Evolutionary conservation across 2,888 invertebrate genomes (phyloP).

Genomic region (Polyploca ridens): DNA sequence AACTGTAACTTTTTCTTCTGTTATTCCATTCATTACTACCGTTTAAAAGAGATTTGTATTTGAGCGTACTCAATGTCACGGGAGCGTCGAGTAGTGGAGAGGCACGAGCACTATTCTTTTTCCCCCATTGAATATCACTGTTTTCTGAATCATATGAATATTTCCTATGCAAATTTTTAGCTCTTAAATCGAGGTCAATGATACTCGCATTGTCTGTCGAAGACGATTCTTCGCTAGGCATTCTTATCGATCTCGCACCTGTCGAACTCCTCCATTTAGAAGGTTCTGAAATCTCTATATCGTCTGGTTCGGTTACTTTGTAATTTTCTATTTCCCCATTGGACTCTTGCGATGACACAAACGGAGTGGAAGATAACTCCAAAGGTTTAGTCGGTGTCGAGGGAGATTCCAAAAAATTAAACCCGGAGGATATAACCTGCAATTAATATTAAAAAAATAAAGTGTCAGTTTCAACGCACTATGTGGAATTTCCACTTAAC

Average conservation of each 20-base stretch:
- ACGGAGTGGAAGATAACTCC: constrained; percentile 76
- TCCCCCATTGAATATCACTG: constrained; percentile 59
- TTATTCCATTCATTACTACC: constrained; percentile 87
- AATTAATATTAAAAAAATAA: constrained; percentile 34
- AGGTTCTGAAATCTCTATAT: constrained; percentile 81
- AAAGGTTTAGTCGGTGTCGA: constrained; percentile 63
- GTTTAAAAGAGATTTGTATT: constrained; percentile 74
- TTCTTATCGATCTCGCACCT: constrained; percentile 87
- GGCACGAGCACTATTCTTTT: constrained; percentile 52
- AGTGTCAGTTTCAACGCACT: too few species aligned
- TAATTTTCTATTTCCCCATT: constrained; percentile 67
- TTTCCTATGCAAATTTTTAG: constrained; percentile 58
- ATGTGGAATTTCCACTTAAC: too few species aligned
- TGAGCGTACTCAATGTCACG: constrained; percentile 67
- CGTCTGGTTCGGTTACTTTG: constrained; percentile 83
- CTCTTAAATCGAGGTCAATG: constrained; percentile 70
- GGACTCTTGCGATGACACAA: constrained; percentile 62
- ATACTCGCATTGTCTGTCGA: constrained; percentile 77
- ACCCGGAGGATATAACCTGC: constrained; percentile 78
- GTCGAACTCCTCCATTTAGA: constrained; percentile 88
- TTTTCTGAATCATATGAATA: constrained; percentile 69
- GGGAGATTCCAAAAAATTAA: constrained; percentile 65
- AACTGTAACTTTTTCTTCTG: constrained; percentile 91
- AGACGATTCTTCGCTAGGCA: constrained; percentile 84
- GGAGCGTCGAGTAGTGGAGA: constrained; percentile 73